Base-by-base conservation (phyloP, 2,888 invertebrate genomes). In the Tribolium freemani region DNA sequence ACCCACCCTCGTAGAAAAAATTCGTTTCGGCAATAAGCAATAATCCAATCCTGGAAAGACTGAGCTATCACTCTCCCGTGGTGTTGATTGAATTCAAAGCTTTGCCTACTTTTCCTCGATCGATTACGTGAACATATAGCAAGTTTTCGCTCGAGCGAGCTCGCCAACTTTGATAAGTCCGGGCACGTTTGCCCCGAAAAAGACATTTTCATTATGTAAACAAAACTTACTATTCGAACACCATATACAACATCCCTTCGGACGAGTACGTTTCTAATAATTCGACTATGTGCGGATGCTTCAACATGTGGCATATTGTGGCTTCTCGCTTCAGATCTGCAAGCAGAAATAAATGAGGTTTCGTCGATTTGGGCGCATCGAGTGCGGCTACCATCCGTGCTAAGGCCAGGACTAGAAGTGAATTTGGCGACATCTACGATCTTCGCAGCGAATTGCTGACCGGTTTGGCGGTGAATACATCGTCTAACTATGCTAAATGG, bases 161-260 rank as follows among this genome's bases (percentile, higher is more conserved):
- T 2, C 8, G 9, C 38, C 2, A 38, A 38, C 38, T 38, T 38
- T 38, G n/a, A 6, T 8, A 38, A 38, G 9, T 38, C 38, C 8
- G n/a, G n/a, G 38, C 38, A 38, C 38, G 38, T 38, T n/a, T 38
- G 5, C 2, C 8, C 16, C 50, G 13, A 50, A 56, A 16, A 56
- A 56, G 9, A 30, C 11, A 38, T 8, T 11, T 11, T 56, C 38
- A 38, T 38, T 38, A 38, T n/a, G 38, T 38, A 38, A 38, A 38
- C 38, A 38, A 38, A 38, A 95, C 97, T 96, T 90, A 98, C 98
- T 95, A 97, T 91, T 98, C 98, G 88, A 98, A 99, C 77, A 99
- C 98, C 98, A 99, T 98, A 87, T 98, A 99, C 16, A 99, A 91
- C 96, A 98, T 97, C 82, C 98, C 98, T 87, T 98, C 98, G 3